Evolutionary conservation across 2,888 invertebrate genomes (phyloP), one percentile per base, ranked within the genome.

Genomic region (Eilema sororculum): DNA sequence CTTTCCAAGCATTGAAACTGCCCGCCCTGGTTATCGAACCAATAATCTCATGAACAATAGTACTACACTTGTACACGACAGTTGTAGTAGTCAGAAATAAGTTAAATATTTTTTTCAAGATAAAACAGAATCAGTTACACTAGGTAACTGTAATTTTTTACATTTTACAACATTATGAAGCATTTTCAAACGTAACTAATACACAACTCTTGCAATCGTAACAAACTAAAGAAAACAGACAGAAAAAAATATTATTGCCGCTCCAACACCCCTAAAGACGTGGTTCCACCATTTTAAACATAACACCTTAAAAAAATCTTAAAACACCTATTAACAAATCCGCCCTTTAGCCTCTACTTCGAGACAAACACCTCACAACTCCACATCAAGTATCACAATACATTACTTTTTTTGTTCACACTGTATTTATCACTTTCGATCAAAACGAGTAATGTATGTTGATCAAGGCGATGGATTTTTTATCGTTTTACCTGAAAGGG

Each of bases 321-420:
- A 86, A 88, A 33, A 89, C 85, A 83, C 85, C 89, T 87, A 90
- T 90, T 89, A 90, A 86, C 83, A 22, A 76, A 81, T 70, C 78
- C 69, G 41, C 62, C 74, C 72, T 71, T 71, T 68, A 71, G 25
- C 22, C 25, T 25, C 30, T 61, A 46, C 65, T 13, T 22, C 20
- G 10, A 58, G 1, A 52, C n/a, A 22, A n/a, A 16, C 4, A 58
- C 22, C 25, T 20, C 22, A 3, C 20, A 28, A 68, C 20, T 25
- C 24, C 6, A 25, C 10, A 9, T 10, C 12, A 25, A 4, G 28
- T 10, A 58, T 64, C 20, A 10, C 3, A 6, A 52, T 69, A 60
- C 65, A 69, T 65, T 69, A 65, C 59, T n/a, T 22, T 4, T 2
- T 67, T 61, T 56, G 0, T 25, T 25, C 0, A 22, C 0, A 12